A percentile compares a stretch with the other conserved stretches of the same genome.
These are phyloP conservation scores for Ancistrus triradiatus DNA, from an alignment of 2,113 vertebrate genomes.

Conservation along the genomic window DNA sequence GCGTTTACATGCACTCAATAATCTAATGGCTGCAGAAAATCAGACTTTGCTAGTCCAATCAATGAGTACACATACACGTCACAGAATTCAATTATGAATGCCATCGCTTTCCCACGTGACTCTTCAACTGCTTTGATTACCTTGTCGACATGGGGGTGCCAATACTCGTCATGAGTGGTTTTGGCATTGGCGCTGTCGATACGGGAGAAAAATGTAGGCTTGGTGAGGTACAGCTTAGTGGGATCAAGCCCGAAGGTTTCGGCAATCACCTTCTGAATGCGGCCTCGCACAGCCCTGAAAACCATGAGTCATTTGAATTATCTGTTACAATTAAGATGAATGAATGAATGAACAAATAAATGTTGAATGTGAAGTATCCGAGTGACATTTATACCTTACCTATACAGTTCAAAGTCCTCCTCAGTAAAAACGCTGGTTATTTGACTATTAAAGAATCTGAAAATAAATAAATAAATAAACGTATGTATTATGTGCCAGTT, in stretches of 20 bases:
- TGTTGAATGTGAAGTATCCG: not conserved
- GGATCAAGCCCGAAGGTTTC: slow-evolving; percentile 76
- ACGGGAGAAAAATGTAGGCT: slow-evolving; percentile 96
- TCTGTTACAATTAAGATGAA: no score
- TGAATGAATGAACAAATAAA: no score
- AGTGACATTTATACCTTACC: not conserved
- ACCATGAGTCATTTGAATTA: no score
- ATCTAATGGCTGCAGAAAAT: no score
- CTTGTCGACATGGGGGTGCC: slow-evolving; percentile 95
- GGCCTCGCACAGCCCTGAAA: slow-evolving; percentile 72
- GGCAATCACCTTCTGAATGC: slow-evolving; percentile 80
- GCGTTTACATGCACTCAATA: no score
- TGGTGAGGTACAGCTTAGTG: slow-evolving; percentile 81
- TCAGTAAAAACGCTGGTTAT: not conserved
- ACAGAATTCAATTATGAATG: no score
- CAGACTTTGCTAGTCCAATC: no score
- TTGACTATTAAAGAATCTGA: not conserved
- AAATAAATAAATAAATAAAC: not conserved
- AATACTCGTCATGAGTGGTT: slow-evolving; percentile 91
- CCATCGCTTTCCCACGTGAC: no score
- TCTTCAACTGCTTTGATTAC: no score
- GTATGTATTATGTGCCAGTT: not conserved
- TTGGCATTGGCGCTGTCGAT: slow-evolving; percentile 86
- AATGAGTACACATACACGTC: no score
- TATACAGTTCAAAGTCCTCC: not conserved